phyloP scores from a whole-genome alignment of 2,888 invertebrate genomes.

The Tubiluchus corallicola region DNA sequence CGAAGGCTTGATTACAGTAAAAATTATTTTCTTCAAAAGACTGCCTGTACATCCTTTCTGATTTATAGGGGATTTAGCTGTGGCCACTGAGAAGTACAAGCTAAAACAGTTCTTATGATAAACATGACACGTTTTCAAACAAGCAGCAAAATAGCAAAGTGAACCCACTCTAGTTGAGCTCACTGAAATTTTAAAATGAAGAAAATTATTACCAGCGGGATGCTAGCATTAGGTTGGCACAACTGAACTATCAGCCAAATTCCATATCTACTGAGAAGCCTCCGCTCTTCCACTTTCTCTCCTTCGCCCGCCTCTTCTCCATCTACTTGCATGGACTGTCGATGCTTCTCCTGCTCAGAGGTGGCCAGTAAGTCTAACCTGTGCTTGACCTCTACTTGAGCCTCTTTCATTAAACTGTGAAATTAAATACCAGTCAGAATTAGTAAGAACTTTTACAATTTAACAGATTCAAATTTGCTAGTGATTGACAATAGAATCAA shows the following conservation, averaged over 20 bases:
- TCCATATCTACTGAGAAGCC: slow-evolving; percentile 78
- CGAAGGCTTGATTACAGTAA: no score
- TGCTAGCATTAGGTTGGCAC: slow-evolving; percentile 35
- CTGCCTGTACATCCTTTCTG: no score
- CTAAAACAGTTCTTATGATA: no score
- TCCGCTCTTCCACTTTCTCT: slow-evolving; percentile 56
- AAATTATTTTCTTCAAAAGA: no score
- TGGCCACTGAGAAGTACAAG: no score
- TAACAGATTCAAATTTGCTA: slow-evolving; percentile 9
- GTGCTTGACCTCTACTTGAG: slow-evolving; percentile 38
- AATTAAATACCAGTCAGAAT: slow-evolving; percentile 4
- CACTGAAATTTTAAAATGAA: slow-evolving; percentile 5
- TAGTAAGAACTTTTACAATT: not conserved
- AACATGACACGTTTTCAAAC: no score
- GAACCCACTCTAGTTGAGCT: not conserved
- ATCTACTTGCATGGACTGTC: not conserved
- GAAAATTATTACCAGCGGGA: slow-evolving; percentile 32
- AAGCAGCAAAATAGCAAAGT: no score
- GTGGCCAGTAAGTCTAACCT: slow-evolving; percentile 12
- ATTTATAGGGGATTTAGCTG: no score
- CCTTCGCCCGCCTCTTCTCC: slow-evolving; percentile 18
- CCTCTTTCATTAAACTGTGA: slow-evolving; percentile 59
- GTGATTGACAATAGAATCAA: no score
- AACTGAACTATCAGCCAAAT: slow-evolving; percentile 92
- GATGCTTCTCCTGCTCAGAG: not conserved